Percentiles rank a stretch among this genome's conserved stretches.
These are phyloP conservation scores for Sisyra terminalis DNA, from an alignment of 2,888 invertebrate species.

Conservation along the genomic window DNA sequence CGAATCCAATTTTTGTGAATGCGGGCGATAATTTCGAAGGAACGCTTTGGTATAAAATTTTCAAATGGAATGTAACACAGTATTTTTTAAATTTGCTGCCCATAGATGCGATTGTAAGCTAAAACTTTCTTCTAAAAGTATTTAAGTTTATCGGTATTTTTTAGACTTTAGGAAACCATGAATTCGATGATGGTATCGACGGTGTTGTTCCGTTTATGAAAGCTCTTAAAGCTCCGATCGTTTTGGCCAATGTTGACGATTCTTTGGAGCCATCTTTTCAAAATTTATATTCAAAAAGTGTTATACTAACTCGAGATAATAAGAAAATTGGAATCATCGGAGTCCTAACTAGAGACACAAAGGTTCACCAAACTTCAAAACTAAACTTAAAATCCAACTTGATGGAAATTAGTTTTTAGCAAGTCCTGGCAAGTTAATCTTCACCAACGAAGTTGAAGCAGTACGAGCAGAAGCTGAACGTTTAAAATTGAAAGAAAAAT, in stretches of 20 bases:
- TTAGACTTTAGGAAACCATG: slow-evolving; percentile 74
- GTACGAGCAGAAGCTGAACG: slow-evolving; percentile 49
- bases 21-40: slow-evolving; percentile 78
- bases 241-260: slow-evolving; percentile 62
- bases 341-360: slow-evolving; percentile 23
- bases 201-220: slow-evolving; percentile 57
- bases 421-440: slow-evolving; percentile 4
- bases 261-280: slow-evolving; percentile 45
- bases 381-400: too few relatives aligned
- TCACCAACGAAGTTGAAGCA: slow-evolving; percentile 40
- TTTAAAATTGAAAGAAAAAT: slow-evolving; percentile 37
- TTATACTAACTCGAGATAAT: slow-evolving; percentile 41
- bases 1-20: slow-evolving; percentile 49
- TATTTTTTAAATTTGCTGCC: slow-evolving; percentile 57
- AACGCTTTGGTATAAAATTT: slow-evolving; percentile 64
- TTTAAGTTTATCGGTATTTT: too few relatives aligned
- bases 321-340: slow-evolving; percentile 65
- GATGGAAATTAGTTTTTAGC: neutral
- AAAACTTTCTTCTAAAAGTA: too few relatives aligned
- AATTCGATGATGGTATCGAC: slow-evolving; percentile 61
- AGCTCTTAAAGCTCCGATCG: slow-evolving; percentile 42
- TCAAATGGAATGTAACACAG: slow-evolving; percentile 56
- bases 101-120: slow-evolving; percentile 58
- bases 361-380: neutral
- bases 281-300: slow-evolving; percentile 43